Evolutionary conservation across 2,888 invertebrate genomes (phyloP).

Genomic region (Chrysolina americana): DNA sequence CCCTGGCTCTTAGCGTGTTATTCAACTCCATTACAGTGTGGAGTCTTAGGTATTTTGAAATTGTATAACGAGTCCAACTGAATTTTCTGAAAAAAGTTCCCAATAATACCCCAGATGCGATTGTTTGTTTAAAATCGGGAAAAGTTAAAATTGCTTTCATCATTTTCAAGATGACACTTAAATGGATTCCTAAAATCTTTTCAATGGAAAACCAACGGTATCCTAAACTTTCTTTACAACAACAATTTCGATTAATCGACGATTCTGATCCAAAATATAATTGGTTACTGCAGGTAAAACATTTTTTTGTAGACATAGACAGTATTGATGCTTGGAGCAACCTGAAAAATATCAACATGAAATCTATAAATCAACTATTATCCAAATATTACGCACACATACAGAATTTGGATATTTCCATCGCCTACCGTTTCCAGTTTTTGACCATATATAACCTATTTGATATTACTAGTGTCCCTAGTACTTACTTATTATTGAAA

Average conservation of each 20-base stretch:
- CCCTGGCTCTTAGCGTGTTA: neutral
- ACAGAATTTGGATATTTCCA: constrained; percentile 3
- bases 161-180: neutral
- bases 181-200: neutral
- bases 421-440: constrained; percentile 2
- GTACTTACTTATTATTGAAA: too few species aligned
- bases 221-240: neutral
- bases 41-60: neutral
- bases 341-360: too few species aligned
- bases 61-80: neutral
- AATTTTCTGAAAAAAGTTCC: too few species aligned
- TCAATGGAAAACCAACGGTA: neutral
- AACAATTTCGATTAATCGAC: too few species aligned
- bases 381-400: neutral
- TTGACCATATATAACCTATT: too few species aligned
- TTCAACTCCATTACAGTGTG: neutral
- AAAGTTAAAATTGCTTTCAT: neutral
- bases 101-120: too few species aligned
- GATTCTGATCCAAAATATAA: neutral
- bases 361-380: neutral
- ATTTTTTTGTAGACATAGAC: too few species aligned
- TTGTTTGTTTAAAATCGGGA: too few species aligned
- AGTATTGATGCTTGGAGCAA: too few species aligned
- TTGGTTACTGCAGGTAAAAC: neutral
- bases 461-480: too few species aligned